Conservation (phyloP, 2,797 vertebrate species). For the Potorous gilbertii region DNA sequence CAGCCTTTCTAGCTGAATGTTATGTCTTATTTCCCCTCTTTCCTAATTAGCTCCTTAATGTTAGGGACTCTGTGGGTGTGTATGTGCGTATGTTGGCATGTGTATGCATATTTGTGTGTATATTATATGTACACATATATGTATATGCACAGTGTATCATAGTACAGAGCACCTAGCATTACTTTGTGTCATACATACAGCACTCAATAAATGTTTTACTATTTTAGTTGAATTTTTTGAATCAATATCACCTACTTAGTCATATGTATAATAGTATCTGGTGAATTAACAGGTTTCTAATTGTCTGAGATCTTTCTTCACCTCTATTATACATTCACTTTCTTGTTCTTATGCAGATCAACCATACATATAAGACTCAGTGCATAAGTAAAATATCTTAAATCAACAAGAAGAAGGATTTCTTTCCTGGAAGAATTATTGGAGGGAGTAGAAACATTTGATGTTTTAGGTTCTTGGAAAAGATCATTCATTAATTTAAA, state of each 20-base stretch:
- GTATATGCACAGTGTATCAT: too few species aligned
- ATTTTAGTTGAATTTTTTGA: too few species aligned
- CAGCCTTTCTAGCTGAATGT: too few species aligned
- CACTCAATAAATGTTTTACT: too few species aligned
- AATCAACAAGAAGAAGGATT: slow-evolving; percentile 25
- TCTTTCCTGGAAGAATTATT: slow-evolving; percentile 40
- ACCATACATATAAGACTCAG: slow-evolving; percentile 17
- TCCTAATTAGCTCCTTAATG: too few species aligned
- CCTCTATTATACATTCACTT: background rate
- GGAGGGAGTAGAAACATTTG: slow-evolving; percentile 54
- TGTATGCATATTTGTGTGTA: too few species aligned
- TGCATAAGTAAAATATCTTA: slow-evolving; percentile 34
- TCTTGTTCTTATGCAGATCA: slow-evolving; percentile 9
- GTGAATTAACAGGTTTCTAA: background rate
- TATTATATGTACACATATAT: too few species aligned
- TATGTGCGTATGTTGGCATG: too few species aligned
- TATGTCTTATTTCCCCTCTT: too few species aligned
- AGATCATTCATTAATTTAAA: slow-evolving; percentile 58
- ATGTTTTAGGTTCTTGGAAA: slow-evolving; percentile 16
- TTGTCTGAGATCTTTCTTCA: background rate
- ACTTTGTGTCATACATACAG: too few species aligned
- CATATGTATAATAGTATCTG: background rate
- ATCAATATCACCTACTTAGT: background rate
- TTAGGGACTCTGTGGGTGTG: too few species aligned
- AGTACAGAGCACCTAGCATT: too few species aligned